phyloP scores from a whole-genome alignment of 2,113 vertebrate species.

The Vireo altiloquus region DNA sequence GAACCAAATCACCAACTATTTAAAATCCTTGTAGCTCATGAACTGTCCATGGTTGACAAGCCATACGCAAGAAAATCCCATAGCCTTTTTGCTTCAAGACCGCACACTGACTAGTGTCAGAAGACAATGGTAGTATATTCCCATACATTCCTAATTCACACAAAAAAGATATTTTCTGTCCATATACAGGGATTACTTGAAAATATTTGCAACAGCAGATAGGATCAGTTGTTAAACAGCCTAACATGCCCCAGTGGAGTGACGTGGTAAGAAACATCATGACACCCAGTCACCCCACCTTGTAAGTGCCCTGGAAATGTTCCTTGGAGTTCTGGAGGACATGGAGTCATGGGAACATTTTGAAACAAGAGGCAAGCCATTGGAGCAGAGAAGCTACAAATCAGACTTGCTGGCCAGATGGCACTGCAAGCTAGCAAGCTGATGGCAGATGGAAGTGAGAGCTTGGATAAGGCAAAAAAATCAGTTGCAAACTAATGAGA shows the following conservation, averaged over 20 bases:
- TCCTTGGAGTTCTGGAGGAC: conserved; percentile 48
- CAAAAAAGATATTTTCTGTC: background rate
- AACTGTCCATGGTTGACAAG: background rate
- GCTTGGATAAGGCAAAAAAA: conserved; percentile 11
- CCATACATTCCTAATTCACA: background rate
- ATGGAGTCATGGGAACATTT: background rate
- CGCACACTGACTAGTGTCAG: background rate
- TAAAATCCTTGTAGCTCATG: background rate
- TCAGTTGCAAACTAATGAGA: conserved; percentile 50
- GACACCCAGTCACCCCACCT: background rate
- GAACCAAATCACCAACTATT: background rate
- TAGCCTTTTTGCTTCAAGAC: background rate
- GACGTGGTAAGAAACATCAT: background rate
- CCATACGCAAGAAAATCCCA: background rate
- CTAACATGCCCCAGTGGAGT: background rate
- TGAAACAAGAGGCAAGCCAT: conserved; percentile 15
- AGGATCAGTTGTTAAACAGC: background rate
- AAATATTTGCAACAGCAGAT: background rate
- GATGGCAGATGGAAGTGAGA: conserved; percentile 60
- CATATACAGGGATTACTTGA: background rate
- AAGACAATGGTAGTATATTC: background rate
- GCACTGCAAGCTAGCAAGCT: conserved; percentile 12
- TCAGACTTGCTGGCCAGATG: conserved; percentile 54
- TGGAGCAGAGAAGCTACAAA: conserved; percentile 27
- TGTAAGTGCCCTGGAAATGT: background rate